Conservation (phyloP, 1,140 invertebrate genomes). For the Nasonia longicornis region DNA sequence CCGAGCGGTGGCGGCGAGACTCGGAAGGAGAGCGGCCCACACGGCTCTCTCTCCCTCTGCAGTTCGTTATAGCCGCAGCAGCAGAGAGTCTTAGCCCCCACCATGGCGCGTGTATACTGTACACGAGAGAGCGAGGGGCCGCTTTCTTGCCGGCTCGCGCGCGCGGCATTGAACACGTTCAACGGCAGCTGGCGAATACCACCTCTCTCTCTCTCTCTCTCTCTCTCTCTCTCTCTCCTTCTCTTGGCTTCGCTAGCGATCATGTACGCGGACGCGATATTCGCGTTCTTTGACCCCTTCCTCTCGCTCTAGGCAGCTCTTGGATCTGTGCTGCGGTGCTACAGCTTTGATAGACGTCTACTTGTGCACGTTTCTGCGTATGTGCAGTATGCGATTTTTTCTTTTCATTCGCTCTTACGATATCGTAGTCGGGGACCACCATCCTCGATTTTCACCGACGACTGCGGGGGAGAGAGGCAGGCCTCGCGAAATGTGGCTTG, state of each 20-base stretch:
- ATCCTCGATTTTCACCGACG: neutral
- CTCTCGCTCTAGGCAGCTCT: constrained; percentile 28
- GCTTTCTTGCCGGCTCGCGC: constrained; percentile 60
- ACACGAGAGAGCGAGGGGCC: constrained; percentile 45
- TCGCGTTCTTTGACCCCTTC: constrained; percentile 65
- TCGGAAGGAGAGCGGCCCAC: constrained; percentile 44
- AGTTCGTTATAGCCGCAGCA: neutral
- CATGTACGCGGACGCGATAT: constrained; percentile 45
- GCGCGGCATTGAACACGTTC: constrained; percentile 68
- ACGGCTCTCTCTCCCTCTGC: constrained; percentile 20
- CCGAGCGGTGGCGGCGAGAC: constrained; percentile 1
- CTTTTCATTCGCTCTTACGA: neutral
- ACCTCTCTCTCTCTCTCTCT: constrained; percentile 13
- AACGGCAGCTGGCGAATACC: constrained; percentile 68
- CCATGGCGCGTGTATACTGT: neutral
- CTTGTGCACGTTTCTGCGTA: constrained; percentile 29
- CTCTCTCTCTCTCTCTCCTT: constrained; percentile 15
- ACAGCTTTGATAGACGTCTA: constrained; percentile 20
- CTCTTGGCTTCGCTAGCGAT: constrained; percentile 13
- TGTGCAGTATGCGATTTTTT: neutral
- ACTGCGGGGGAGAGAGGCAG: neutral
- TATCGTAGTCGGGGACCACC: neutral
- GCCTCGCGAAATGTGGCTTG: neutral
- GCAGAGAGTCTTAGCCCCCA: constrained; percentile 33
- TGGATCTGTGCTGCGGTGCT: neutral